Percentiles rank a stretch among this genome's conserved stretches.
These are phyloP conservation scores for Azemiops feae DNA, from an alignment of 2,113 vertebrate genomes.

Conservation along the genomic window DNA sequence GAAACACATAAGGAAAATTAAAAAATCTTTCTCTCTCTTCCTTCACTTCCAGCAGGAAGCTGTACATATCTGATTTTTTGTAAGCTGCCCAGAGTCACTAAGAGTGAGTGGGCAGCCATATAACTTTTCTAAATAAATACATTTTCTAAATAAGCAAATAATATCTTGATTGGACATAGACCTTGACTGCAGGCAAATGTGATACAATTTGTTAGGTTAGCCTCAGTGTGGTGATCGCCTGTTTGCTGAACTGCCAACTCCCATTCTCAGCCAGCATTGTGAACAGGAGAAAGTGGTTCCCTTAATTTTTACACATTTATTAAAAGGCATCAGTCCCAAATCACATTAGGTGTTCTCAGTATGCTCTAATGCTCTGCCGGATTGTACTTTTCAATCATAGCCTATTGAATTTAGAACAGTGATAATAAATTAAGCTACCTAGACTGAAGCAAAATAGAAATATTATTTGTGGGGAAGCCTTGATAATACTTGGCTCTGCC, in stretches of 20 bases:
- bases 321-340: not conserved
- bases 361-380: not conserved
- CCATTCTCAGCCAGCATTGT: not conserved
- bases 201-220: not conserved
- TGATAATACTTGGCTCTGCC: not conserved
- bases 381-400: not conserved
- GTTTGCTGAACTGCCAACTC: not conserved
- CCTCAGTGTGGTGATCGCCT: not conserved
- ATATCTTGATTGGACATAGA: not conserved
- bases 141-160: not conserved
- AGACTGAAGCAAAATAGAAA: not conserved
- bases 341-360: not conserved
- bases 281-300: not conserved
- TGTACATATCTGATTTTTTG: not conserved
- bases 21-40: constrained; percentile 9
- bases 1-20: constrained; percentile 17
- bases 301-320: not conserved
- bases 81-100: not conserved
- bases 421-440: not conserved
- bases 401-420: not conserved
- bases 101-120: not conserved
- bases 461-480: not conserved
- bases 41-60: not conserved
- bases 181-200: not conserved
- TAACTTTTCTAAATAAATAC: too few species aligned